These are phyloP conservation scores for Pachyrhynchus sulphureomaculatus DNA, from an alignment of 1,140 invertebrate species.

Conservation along the genomic window DNA sequence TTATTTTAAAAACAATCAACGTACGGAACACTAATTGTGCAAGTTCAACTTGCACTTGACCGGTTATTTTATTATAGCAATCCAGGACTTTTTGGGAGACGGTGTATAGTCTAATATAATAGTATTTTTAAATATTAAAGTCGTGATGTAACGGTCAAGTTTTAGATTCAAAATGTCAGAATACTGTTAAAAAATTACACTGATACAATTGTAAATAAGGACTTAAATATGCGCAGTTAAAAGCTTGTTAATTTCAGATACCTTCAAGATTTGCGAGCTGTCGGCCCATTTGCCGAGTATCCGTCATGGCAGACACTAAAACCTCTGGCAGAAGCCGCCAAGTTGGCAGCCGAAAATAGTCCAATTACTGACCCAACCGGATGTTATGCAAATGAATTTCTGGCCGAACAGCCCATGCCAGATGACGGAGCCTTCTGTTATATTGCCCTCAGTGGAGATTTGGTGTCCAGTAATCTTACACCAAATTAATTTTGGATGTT, in stretches of 20 bases:
- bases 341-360: constrained; percentile 44
- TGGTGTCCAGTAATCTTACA: constrained; percentile 35
- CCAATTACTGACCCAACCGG: constrained; percentile 52
- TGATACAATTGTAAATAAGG: too few species aligned
- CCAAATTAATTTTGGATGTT: constrained; percentile 17
- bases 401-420: constrained; percentile 50
- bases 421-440: constrained; percentile 56
- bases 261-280: constrained; percentile 43
- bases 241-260: constrained; percentile 35
- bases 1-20: too few species aligned
- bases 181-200: too few species aligned
- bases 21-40: too few species aligned
- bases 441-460: constrained; percentile 54
- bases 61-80: too few species aligned
- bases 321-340: constrained; percentile 50
- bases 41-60: too few species aligned
- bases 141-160: too few species aligned
- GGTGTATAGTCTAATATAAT: too few species aligned
- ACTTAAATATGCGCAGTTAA: too few species aligned
- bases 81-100: too few species aligned
- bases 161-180: too few species aligned
- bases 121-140: too few species aligned
- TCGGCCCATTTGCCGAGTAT: constrained; percentile 52
- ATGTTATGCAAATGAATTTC: constrained; percentile 51
- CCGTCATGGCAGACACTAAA: constrained; percentile 48